Conservation (phyloP, 2,113 vertebrate genomes). For the Osmerus mordax region DNA sequence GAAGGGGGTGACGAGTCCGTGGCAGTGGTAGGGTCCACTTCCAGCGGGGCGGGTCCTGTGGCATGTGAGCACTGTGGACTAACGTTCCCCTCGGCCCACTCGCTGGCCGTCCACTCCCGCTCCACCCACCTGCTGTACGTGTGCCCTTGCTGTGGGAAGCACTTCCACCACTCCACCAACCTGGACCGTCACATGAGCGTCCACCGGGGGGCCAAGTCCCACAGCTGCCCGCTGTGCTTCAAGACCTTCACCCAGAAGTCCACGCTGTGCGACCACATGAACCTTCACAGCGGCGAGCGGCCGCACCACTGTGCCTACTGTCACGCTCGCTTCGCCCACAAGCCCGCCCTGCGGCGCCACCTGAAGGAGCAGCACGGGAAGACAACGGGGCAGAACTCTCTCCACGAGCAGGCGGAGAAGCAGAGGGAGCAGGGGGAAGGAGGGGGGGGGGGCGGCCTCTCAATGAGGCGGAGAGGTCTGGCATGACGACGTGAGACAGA, state of each 20-base stretch:
- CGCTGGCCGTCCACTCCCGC: constrained; percentile 82
- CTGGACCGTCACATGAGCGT: constrained; percentile 90
- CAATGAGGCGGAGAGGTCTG: constrained; percentile 34
- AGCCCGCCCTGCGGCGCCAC: constrained; percentile 86
- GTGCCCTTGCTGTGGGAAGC: constrained; percentile 91
- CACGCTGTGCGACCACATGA: constrained; percentile 91
- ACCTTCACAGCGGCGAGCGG: constrained; percentile 88
- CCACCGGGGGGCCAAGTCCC: constrained; percentile 82
- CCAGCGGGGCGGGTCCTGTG: constrained; percentile 63
- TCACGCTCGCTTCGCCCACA: constrained; percentile 90
- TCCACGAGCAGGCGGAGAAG: constrained; percentile 76
- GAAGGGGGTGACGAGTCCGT: constrained; percentile 70
- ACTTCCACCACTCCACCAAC: constrained; percentile 90
- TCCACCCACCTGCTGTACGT: constrained; percentile 84
- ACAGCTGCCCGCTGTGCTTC: constrained; percentile 86
- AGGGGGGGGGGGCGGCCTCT: constrained; percentile 43
- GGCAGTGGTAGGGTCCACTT: constrained; percentile 71
- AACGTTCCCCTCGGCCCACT: constrained; percentile 82
- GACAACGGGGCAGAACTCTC: constrained; percentile 85
- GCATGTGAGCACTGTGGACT: constrained; percentile 85
- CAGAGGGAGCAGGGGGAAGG: constrained; percentile 45
- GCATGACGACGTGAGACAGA: neutral
- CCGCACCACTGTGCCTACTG: constrained; percentile 90
- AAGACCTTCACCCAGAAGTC: constrained; percentile 94
- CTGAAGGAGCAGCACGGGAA: constrained; percentile 94